These are phyloP conservation scores for Pyrochroa serraticornis DNA, from an alignment of 2,888 invertebrate species.

Conservation along the genomic window DNA sequence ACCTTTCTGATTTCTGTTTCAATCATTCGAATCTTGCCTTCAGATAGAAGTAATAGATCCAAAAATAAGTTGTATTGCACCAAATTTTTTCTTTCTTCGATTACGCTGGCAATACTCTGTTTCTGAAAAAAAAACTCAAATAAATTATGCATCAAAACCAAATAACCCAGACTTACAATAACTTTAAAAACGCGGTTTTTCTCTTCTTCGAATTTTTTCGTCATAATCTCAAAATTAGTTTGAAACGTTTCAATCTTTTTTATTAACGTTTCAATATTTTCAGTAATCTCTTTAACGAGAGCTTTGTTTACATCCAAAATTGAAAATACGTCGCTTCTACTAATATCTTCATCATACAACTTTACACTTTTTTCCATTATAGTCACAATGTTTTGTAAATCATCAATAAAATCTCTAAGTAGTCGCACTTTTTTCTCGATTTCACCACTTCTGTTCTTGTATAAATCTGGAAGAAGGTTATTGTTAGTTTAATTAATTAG, in stretches of 20 bases:
- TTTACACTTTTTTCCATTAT: not conserved
- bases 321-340: not conserved
- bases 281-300: not conserved
- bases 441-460: not conserved
- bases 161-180: too few species aligned
- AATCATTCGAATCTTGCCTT: constrained; percentile 15
- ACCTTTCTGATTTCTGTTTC: constrained; percentile 23
- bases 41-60: not conserved
- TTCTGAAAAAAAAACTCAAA: constrained; percentile 3
- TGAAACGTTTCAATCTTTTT: not conserved
- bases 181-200: not conserved
- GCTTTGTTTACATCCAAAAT: not conserved
- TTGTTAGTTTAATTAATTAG: not conserved
- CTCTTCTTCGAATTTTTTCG: not conserved
- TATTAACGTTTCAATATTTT: not conserved
- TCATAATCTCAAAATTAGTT: not conserved
- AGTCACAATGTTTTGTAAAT: not conserved
- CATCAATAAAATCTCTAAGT: not conserved
- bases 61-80: constrained; percentile 2
- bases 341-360: not conserved
- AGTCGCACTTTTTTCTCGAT: not conserved
- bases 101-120: not conserved
- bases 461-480: not conserved
- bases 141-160: too few species aligned
- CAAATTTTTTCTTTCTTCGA: not conserved